Percentiles rank a stretch among this genome's conserved stretches.
Conservation (phyloP, 2,113 vertebrate genomes). For the Copsychus sechellarum region DNA sequence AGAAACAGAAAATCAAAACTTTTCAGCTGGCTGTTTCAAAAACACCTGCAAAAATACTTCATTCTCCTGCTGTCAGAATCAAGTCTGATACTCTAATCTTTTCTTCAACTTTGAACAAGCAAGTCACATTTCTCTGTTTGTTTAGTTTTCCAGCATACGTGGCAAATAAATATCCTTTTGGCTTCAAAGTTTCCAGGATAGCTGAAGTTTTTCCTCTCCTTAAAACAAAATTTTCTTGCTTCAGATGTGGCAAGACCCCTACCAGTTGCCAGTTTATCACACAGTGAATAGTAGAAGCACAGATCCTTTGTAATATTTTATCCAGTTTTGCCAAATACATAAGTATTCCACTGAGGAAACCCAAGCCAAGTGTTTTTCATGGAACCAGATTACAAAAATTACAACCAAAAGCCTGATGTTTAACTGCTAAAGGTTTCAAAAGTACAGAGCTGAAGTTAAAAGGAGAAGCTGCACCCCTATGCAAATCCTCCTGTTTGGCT, state of each 20-base stretch:
- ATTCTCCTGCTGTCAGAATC: neutral
- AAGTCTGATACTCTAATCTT: conserved; percentile 25
- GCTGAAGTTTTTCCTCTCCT: neutral
- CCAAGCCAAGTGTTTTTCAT: neutral
- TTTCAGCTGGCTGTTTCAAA: conserved; percentile 38
- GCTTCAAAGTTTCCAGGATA: conserved; percentile 31
- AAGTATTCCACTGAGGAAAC: neutral
- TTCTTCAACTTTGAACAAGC: conserved; percentile 48
- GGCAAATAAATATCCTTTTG: conserved; percentile 50
- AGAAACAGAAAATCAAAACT: conserved; percentile 51
- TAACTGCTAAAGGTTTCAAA: neutral
- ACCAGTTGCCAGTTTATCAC: neutral
- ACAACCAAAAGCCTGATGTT: neutral
- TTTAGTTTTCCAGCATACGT: conserved; percentile 35
- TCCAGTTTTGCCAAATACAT: neutral
- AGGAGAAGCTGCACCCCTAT: neutral
- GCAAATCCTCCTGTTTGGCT: neutral
- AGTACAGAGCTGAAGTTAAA: neutral
- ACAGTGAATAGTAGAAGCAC: neutral
- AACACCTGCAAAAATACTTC: conserved; percentile 1
- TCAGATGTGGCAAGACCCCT: neutral
- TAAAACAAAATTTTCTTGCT: neutral
- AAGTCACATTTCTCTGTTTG: conserved; percentile 38
- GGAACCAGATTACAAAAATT: neutral
- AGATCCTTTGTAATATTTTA: neutral